Evolutionary conservation across 2,113 vertebrate species (phyloP), one percentile per base, ranked within the genome.

Genomic region (Zosterops pallidus): DNA sequence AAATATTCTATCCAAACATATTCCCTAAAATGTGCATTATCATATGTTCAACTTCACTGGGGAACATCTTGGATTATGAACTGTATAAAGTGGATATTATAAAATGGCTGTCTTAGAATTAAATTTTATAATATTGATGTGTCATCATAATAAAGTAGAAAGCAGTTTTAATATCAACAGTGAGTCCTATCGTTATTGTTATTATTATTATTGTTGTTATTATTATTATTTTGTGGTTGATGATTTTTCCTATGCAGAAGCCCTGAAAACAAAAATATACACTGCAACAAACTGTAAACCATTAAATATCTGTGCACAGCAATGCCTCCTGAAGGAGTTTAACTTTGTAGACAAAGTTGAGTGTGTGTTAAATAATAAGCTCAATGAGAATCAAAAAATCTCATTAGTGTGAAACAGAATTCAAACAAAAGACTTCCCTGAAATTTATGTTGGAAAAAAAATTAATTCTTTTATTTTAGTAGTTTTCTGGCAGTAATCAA

Each of bases 81-180:
- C 78, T 35, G 85, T 84, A 86, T 83, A 83, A 96, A n/a, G 49
- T 77, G 60, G 64, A 41, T 93, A 86, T 86, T 95, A 94, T 96
- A 92, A 97, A 97, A 86, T 71, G 60, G 60, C 56, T 95, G 88
- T 93, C 76, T 75, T 42, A 35, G 23, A 90, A 95, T 93, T 93
- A 79, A 68, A 92, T 92, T 90, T 74, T 78, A 65, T 9, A 46
- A 86, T 88, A 93, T 68, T 92, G 52, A 86, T 89, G 69, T 90
- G 79, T 90, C 79, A 71, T 89, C 70, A 88, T 88, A 95, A 92
- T 88, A 86, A 94, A 92, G 69, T 60, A 92, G 60, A 93, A 86
- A 92, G 68, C 52, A 78, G 39, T 78, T 93, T 80, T 83, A 92
- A 86, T 93, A 96, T 83, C 22, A 86, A 50, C 39, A 71, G 44